These are phyloP conservation scores for Montipora sp. DNA, from an alignment of 64 coral and sea anemone genomes.

Conservation along the genomic window DNA sequence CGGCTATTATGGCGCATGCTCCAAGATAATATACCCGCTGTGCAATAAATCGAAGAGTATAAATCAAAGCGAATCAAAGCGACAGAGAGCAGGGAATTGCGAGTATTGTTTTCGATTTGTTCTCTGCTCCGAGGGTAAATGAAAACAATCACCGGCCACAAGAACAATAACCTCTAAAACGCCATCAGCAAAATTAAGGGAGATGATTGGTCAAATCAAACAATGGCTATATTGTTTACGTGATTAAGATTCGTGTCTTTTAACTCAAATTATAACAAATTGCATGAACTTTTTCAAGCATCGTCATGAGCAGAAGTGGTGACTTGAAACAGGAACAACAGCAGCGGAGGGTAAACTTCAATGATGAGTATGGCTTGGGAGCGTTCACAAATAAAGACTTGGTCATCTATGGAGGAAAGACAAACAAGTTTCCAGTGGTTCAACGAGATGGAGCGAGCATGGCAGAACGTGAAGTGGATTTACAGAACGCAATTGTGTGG, in stretches of 20 bases:
- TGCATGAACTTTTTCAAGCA: background rate
- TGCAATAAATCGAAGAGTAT: background rate
- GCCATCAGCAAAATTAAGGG: background rate
- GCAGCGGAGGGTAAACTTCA: conserved; percentile 35
- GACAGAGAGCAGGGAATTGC: too few relatives aligned
- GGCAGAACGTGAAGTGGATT: conserved; percentile 23
- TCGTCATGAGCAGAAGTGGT: background rate
- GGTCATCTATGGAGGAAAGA: background rate
- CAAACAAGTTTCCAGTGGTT: conserved; percentile 5
- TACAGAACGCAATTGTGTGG: conserved; percentile 35
- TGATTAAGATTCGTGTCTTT: background rate
- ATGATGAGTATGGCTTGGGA: background rate
- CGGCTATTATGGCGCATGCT: background rate
- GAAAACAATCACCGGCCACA: too few relatives aligned
- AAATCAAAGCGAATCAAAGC: too few relatives aligned
- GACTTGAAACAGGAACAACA: conserved; percentile 27
- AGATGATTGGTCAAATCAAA: conserved; percentile 13
- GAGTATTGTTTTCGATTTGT: too few relatives aligned
- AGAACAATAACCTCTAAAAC: background rate
- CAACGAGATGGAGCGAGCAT: conserved; percentile 23
- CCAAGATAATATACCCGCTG: background rate
- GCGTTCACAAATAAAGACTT: background rate
- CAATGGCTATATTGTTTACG: background rate
- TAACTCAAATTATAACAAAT: background rate
- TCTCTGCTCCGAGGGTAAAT: too few relatives aligned